These are phyloP conservation scores for Ageneiosus marmoratus DNA, from an alignment of 2,113 vertebrate genomes.

Conservation along the genomic window DNA sequence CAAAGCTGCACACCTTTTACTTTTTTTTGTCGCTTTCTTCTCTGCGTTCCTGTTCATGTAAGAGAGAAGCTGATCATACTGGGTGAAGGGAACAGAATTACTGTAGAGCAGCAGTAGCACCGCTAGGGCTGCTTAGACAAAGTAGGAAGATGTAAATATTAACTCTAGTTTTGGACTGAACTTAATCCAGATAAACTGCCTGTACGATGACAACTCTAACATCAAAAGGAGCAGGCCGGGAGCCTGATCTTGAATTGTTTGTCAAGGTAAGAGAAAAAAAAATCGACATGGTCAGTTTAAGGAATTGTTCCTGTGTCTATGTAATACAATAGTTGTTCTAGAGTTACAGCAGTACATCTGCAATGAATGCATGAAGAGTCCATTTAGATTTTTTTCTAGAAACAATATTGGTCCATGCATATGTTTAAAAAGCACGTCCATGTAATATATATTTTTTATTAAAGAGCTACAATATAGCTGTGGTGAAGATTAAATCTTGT, in stretches of 20 bases:
- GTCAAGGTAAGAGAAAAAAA: slow-evolving; percentile 88
- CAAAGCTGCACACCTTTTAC: slow-evolving; percentile 68
- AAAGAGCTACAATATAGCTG: neutral
- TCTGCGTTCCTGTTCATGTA: slow-evolving; percentile 59
- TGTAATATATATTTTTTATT: neutral
- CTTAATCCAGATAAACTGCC: slow-evolving; percentile 17
- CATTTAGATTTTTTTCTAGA: slow-evolving; percentile 29
- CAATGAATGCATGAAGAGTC: too few relatives aligned
- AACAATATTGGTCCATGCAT: neutral
- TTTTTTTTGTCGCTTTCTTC: slow-evolving; percentile 55
- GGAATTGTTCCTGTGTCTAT: slow-evolving; percentile 36
- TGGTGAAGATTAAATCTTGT: neutral
- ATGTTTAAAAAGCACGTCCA: neutral
- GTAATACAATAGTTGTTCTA: slow-evolving; percentile 68
- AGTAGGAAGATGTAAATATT: slow-evolving; percentile 67
- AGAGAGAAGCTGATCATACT: slow-evolving; percentile 62
- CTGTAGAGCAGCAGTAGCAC: too few relatives aligned
- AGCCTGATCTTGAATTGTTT: slow-evolving; percentile 96
- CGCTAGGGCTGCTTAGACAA: neutral
- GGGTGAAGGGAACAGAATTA: slow-evolving; percentile 5
- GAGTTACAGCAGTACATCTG: slow-evolving; percentile 59
- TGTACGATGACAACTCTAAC: slow-evolving; percentile 71
- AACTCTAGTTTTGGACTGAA: slow-evolving; percentile 13
- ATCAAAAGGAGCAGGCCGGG: slow-evolving; percentile 83
- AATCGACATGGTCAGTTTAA: slow-evolving; percentile 1